phyloP scores from a whole-genome alignment of 2,797 vertebrate species.

The Acestrorhynchus altus region DNA sequence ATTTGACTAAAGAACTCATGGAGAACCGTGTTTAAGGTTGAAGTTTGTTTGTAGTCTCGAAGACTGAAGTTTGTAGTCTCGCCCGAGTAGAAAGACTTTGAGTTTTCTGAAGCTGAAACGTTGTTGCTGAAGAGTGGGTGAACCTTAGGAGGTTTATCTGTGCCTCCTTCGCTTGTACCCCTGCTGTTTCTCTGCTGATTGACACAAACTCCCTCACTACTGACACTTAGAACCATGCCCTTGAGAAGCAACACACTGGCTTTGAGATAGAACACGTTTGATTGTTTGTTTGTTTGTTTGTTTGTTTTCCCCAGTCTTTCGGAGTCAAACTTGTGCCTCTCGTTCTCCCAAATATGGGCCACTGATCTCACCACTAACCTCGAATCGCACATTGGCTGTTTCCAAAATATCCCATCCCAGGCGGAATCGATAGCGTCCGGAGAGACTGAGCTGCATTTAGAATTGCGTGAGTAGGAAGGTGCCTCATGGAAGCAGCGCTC shows the following conservation, averaged over 20 bases:
- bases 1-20: no score
- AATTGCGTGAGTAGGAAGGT: conserved; percentile 9
- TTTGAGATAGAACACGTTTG: not conserved
- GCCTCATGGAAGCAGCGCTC: not conserved
- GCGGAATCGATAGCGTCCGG: conserved; percentile 6
- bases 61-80: no score
- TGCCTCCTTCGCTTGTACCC: not conserved
- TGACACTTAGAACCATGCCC: not conserved
- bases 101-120: not conserved
- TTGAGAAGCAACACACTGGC: not conserved
- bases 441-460: conserved; percentile 25
- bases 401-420: not conserved
- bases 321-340: not conserved
- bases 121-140: not conserved
- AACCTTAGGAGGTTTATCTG: not conserved
- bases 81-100: not conserved
- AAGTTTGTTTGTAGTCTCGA: not conserved
- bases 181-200: not conserved
- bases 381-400: not conserved
- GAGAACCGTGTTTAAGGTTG: no score
- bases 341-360: conserved; percentile 23
- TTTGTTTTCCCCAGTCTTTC: not conserved
- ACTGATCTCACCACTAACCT: conserved; percentile 11
- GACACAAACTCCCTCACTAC: not conserved
- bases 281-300: not conserved